A percentile compares a stretch with the other conserved stretches of the same genome.
Evolutionary conservation across 1,140 invertebrate genomes (phyloP).

Genomic region (Conus betulinus): DNA sequence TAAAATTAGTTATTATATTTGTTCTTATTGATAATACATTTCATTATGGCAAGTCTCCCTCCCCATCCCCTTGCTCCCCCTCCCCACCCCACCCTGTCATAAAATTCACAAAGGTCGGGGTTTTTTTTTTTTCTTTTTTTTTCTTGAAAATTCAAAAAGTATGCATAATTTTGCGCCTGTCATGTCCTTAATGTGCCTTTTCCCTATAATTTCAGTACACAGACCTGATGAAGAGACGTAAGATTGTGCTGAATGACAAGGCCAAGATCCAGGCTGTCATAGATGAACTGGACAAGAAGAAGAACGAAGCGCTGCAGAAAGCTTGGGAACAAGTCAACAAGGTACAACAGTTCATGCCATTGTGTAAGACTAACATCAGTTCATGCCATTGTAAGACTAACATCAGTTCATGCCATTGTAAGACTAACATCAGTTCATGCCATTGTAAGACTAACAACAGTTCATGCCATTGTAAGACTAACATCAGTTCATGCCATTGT

Average conservation of each 20-base stretch:
- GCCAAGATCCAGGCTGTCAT: conserved; percentile 87
- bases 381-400: background rate
- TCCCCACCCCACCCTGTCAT: background rate
- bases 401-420: background rate
- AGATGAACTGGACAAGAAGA: conserved; percentile 91
- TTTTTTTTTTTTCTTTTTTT: too few species aligned
- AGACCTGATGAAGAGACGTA: conserved; percentile 87
- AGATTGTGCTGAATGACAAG: conserved; percentile 91
- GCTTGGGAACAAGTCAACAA: conserved; percentile 86
- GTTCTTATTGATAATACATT: too few species aligned
- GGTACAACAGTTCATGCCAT: conserved; percentile 50
- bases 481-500: too few species aligned
- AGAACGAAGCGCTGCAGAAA: conserved; percentile 85
- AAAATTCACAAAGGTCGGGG: too few species aligned
- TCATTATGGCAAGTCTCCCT: background rate
- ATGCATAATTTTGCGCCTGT: too few species aligned
- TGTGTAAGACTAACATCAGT: conserved; percentile 7
- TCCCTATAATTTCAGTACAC: conserved; percentile 79
- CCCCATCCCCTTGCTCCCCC: background rate
- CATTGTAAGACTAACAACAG: background rate
- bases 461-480: too few species aligned
- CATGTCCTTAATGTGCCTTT: background rate
- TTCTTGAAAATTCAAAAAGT: too few species aligned
- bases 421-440: conserved; percentile 9
- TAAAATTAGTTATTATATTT: too few species aligned